Evolutionary conservation across 1,140 invertebrate species (phyloP), one percentile per base, ranked within the genome.

Genomic region (Pogonognathellus flavescens): DNA sequence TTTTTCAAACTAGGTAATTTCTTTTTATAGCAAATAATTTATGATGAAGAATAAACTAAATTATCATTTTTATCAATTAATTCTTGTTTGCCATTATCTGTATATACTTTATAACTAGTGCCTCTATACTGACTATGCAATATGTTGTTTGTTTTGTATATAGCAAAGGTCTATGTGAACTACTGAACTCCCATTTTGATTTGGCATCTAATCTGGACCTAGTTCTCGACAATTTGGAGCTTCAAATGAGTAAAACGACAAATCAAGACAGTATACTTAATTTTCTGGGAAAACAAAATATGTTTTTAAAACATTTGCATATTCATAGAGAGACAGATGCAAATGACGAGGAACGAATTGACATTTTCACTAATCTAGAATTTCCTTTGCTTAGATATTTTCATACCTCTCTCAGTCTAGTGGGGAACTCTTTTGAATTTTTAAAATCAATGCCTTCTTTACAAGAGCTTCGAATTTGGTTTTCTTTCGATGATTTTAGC

Each of bases 401-500:
- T 14, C 60, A 80, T 31, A 62, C 80, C 1, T 60, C 53, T 0
- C 49, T 80, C 14, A 76, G 80, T 62, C 16, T 85, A 20, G 18
- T 82, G 3, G 84, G 84, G 9, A 60, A 52, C 31, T 50, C 20
- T 16, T 81, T 85, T 31, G 50, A 52, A n/a, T 85, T 85, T 25
- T 20, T 85, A 7, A 50, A 81, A 62, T 50, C 20, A 11, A 85
- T 85, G 84, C 59, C 84, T 1, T 25, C 16, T 13, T 41, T 85
- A 52, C 16, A 76, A 66, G n/a, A 59, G n/a, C 22, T 85, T 8
- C 20, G 60, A 0, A 14, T 85, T 7, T 85, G 84, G 84, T 49
- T 81, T 41, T 62, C 52, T 7, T 52, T 66, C 9, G 84, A 85
- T n/a, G 84, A 85, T 6, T 85, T 85, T 22, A 80, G 70, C 41